Evolutionary conservation across 2,797 vertebrate species (phyloP).

Genomic region (Enteromius radiatus): DNA sequence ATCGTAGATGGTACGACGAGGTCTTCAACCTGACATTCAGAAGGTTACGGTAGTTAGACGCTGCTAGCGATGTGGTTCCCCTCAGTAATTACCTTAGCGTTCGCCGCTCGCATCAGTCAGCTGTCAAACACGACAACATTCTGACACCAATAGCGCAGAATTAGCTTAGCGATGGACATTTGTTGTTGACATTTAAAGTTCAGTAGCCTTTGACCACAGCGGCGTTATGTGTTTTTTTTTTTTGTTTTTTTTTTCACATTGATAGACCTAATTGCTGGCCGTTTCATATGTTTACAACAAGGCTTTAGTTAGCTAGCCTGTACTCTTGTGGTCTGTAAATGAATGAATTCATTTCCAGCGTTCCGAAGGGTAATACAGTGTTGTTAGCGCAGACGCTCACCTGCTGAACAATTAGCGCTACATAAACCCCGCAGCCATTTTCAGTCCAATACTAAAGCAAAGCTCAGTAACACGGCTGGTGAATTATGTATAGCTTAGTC

Average conservation of each 20-base stretch:
- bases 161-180: slow-evolving; percentile 31
- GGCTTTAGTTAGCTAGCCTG: slow-evolving; percentile 26
- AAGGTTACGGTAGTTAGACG: slow-evolving; percentile 54
- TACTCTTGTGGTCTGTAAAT: slow-evolving; percentile 46
- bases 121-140: slow-evolving; percentile 46
- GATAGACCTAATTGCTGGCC: slow-evolving; percentile 16
- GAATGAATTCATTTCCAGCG: slow-evolving; percentile 45
- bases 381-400: slow-evolving; percentile 51
- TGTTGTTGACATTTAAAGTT: slow-evolving; percentile 60
- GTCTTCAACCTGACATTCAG: slow-evolving; percentile 48
- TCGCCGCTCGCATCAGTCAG: slow-evolving; percentile 51
- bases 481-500: slow-evolving; percentile 58
- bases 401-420: slow-evolving; percentile 63
- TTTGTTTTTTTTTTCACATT: too few relatives aligned
- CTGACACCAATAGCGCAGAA: slow-evolving; percentile 42
- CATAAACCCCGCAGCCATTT: slow-evolving; percentile 57
- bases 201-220: slow-evolving; percentile 45
- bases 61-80: slow-evolving; percentile 40
- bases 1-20: not conserved
- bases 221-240: not conserved
- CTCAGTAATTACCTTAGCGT: slow-evolving; percentile 51
- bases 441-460: slow-evolving; percentile 47
- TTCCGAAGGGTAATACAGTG: slow-evolving; percentile 40
- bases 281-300: slow-evolving; percentile 2
- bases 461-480: slow-evolving; percentile 51